phyloP scores from a whole-genome alignment of 1,140 invertebrate genomes.

The Idris sp. region DNA sequence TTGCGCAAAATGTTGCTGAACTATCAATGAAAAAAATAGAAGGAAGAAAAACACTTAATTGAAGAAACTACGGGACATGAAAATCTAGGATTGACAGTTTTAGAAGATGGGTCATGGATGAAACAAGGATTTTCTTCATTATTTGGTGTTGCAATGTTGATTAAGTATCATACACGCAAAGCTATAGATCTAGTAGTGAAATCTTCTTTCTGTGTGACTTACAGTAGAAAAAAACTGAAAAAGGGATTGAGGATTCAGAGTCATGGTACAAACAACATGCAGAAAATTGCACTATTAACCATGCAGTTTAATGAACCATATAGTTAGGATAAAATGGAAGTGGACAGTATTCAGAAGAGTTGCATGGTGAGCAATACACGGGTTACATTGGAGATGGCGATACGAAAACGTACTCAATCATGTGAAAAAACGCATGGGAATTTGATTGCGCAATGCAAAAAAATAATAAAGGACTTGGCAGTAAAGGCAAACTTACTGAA shows the following conservation, averaged over 20 bases:
- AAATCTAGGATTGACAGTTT: no score
- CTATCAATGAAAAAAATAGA: no score
- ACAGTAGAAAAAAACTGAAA: conserved; percentile 2
- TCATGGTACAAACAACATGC: conserved; percentile 3
- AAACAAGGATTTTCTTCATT: no score
- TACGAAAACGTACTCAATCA: no score
- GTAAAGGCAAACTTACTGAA: conserved; percentile 35
- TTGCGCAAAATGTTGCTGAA: not conserved
- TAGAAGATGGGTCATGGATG: no score
- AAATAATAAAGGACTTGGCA: conserved; percentile 8
- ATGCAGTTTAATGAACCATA: no score
- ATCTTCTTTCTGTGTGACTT: conserved; percentile 14
- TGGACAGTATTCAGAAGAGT: no score
- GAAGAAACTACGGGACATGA: not conserved
- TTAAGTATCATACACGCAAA: conserved; percentile 17
- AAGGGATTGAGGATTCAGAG: not conserved
- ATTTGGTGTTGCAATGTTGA: conserved; percentile 22
- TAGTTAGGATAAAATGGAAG: no score
- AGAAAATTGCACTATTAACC: conserved; percentile 36
- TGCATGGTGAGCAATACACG: no score
- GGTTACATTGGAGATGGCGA: no score
- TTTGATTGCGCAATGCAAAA: no score
- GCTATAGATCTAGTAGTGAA: conserved; percentile 18
- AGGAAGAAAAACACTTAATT: not conserved
- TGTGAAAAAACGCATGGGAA: no score